A percentile compares a stretch with the other conserved stretches of the same genome.
Evolutionary conservation across 2,888 invertebrate species (phyloP).

Genomic region (Drosophila greeni): DNA sequence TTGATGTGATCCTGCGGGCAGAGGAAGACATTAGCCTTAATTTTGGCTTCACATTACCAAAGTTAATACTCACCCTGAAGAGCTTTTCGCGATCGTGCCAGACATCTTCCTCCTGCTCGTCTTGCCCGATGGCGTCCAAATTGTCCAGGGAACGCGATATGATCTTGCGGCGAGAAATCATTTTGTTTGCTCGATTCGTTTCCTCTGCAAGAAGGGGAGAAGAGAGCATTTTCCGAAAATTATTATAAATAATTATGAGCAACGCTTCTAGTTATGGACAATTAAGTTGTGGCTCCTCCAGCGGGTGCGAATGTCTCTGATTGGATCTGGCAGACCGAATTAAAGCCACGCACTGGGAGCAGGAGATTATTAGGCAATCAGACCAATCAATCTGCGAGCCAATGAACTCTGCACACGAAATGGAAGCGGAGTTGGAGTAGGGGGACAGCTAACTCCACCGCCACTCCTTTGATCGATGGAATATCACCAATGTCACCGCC

Average conservation of each 20-base stretch:
- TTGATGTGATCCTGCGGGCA: conserved; percentile 93
- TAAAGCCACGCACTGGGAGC: conserved; percentile 49
- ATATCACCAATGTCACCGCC: conserved; percentile 68
- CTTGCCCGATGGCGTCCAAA: conserved; percentile 88
- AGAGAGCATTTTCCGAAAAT: conserved; percentile 55
- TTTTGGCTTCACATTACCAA: not conserved
- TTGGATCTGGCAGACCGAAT: conserved; percentile 60
- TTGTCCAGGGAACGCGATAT: conserved; percentile 94
- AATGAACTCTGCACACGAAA: conserved; percentile 57
- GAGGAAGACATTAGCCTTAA: conserved; percentile 5
- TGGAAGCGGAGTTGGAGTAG: not conserved
- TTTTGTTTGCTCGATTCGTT: conserved; percentile 78
- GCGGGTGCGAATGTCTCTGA: conserved; percentile 64
- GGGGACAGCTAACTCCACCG: not conserved
- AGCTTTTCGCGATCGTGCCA: conserved; percentile 96
- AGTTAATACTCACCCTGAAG: conserved; percentile 86
- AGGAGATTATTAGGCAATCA: conserved; percentile 70
- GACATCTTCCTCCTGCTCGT: conserved; percentile 87
- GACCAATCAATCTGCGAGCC: conserved; percentile 69
- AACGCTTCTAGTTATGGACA: conserved; percentile 43
- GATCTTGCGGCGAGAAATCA: conserved; percentile 94
- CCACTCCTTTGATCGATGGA: conserved; percentile 33
- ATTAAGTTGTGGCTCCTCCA: conserved; percentile 47
- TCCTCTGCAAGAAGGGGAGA: conserved; percentile 29
- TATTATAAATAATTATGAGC: conserved; percentile 62